Base-by-base conservation (phyloP, 2,888 invertebrate genomes). In the Euproctis similis region DNA sequence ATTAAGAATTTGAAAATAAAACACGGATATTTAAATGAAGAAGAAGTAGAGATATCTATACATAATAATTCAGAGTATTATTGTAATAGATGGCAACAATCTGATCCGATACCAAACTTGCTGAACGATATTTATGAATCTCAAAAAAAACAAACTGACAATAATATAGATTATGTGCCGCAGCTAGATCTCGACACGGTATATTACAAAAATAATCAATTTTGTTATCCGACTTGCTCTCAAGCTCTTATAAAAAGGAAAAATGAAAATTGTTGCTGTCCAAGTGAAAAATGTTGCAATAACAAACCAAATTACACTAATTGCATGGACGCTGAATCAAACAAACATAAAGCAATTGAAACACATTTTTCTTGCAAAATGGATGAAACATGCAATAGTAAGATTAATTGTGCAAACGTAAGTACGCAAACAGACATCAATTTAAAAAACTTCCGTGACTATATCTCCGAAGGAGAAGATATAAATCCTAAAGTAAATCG, bases 1-100 rank as follows among this genome's bases (percentile, higher is more conserved):
- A 69, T 81, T n/a, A 69, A 71, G 21, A 51, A 63, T 18, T 46
- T 76, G 17, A 70, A 65, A 36, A 65, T 54, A 30, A 77, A 63
- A 43, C 65, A 74, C 26, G 31, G 28, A 12, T 35, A 45, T 31
- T 36, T 42, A n/a, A 45, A 33, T 21, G 39, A 39, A 26, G 31
- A 37, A 32, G 39, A 4, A 8, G 6, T 10, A 21, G 7, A 10
- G 1, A 10, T 1, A 1, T 3, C 5, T 3, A 9, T 2, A 9
- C 21, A 21, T 4, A 21, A 4, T 21, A 10, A 12, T 23, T 1
- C 32, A 36, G 5, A 36, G 7, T 1, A 24, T 4, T 18, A 35
- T 1, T 26, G 39, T 9, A 26, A 46, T 10, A 45, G 56, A 24
- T 36, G 46, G 43, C 26, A 46, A 38, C 16, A 41, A 11, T 53